Percentiles rank a stretch among this genome's conserved stretches.
These are phyloP conservation scores for Homarus americanus DNA, from an alignment of 1,140 invertebrate genomes.

Conservation along the genomic window DNA sequence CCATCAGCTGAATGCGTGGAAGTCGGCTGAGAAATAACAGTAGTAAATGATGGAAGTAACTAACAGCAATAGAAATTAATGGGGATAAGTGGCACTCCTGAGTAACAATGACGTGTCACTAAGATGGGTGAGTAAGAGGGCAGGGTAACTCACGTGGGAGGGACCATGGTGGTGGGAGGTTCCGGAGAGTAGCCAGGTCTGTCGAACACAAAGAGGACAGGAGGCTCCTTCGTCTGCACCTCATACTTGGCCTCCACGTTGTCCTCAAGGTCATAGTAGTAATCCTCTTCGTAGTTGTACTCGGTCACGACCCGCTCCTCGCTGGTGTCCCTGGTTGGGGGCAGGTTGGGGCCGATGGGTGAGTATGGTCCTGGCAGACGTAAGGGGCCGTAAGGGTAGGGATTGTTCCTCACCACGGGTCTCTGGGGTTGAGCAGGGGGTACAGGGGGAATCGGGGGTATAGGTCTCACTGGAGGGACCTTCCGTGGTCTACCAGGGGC, in stretches of 20 bases:
- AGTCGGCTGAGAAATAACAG: too few species aligned
- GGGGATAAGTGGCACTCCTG: too few species aligned
- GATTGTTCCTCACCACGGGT: constrained; percentile 25
- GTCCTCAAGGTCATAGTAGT: constrained; percentile 29
- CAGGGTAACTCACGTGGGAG: constrained; percentile 50
- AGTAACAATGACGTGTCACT: too few species aligned
- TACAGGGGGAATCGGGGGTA: constrained; percentile 35
- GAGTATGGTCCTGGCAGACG: constrained; percentile 31
- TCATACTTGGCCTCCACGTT: constrained; percentile 12
- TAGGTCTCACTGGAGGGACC: constrained; percentile 30
- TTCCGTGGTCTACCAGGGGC: constrained; percentile 32
- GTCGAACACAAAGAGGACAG: constrained; percentile 62
- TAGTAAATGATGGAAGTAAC: too few species aligned
- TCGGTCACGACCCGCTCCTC: background rate
- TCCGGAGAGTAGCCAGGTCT: constrained; percentile 56
- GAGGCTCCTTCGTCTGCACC: constrained; percentile 62
- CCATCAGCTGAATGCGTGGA: too few species aligned
- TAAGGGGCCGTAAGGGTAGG: constrained; percentile 41
- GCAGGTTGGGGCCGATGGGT: constrained; percentile 25
- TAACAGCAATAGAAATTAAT: too few species aligned
- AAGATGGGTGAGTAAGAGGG: background rate
- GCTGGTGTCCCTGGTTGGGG: background rate
- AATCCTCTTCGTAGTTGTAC: constrained; percentile 31
- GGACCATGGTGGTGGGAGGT: constrained; percentile 50
- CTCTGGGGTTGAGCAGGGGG: constrained; percentile 5